Evolutionary conservation across 2,797 vertebrate genomes (phyloP).

Genomic region (Chrosomus eos): DNA sequence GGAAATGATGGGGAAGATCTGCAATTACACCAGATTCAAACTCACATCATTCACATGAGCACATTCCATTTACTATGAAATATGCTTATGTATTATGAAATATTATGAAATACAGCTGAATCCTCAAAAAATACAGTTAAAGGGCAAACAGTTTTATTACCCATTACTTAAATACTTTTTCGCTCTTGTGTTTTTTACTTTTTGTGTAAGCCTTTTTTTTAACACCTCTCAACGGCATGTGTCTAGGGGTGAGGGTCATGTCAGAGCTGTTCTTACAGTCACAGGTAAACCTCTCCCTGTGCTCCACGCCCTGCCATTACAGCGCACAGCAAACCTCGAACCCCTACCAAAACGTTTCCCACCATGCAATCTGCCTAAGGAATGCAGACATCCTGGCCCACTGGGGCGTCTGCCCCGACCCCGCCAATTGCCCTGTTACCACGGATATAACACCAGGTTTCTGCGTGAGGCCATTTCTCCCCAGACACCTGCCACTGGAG

Average conservation of each 20-base stretch:
- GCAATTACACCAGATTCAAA: not conserved
- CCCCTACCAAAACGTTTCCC: slow-evolving; percentile 12
- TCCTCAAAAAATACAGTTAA: not conserved
- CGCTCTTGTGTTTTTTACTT: not conserved
- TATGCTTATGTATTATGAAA: no score
- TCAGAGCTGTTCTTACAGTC: slow-evolving; percentile 34
- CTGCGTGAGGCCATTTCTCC: slow-evolving; percentile 59
- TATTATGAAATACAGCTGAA: not conserved
- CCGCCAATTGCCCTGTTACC: slow-evolving; percentile 66
- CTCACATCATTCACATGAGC: not conserved
- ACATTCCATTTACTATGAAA: no score
- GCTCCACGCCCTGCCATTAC: slow-evolving; percentile 30
- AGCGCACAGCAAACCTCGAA: slow-evolving; percentile 24
- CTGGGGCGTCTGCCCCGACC: slow-evolving; percentile 60
- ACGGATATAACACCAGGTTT: slow-evolving; percentile 54
- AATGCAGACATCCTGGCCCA: slow-evolving; percentile 59
- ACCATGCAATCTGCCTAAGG: slow-evolving; percentile 27
- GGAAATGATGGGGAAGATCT: not conserved
- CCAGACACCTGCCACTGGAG: slow-evolving; percentile 61
- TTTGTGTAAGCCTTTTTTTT: not conserved
- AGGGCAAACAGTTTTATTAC: not conserved
- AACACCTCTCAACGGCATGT: not conserved
- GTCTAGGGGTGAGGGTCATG: slow-evolving; percentile 45
- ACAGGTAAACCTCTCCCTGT: slow-evolving; percentile 39
- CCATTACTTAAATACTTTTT: slow-evolving; percentile 1